Evolutionary conservation across 2,797 vertebrate genomes (phyloP).

Genomic region (Chaunax sp.): DNA sequence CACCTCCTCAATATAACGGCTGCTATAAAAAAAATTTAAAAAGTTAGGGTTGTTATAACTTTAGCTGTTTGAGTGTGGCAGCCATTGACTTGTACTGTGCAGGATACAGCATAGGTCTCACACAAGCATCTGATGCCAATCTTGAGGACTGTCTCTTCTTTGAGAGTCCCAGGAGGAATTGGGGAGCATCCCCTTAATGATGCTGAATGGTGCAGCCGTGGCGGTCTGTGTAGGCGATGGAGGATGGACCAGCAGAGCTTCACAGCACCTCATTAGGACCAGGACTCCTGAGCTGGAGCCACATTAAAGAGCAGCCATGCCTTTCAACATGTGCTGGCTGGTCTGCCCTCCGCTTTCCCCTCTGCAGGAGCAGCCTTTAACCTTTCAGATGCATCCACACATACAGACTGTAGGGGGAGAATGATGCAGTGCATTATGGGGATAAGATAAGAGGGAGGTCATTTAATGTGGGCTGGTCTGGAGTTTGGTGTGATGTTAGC

Average conservation of each 20-base stretch:
- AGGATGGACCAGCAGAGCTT: constrained; percentile 66
- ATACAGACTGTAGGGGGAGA: constrained; percentile 44
- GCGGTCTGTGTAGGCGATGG: constrained; percentile 71
- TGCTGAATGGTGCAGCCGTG: constrained; percentile 62
- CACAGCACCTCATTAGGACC: constrained; percentile 89
- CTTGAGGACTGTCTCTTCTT: constrained; percentile 33
- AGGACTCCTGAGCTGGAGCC: constrained; percentile 88
- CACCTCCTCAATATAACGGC: no score
- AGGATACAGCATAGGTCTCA: constrained; percentile 42
- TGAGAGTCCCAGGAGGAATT: constrained; percentile 66
- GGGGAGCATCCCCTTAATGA: constrained; percentile 78
- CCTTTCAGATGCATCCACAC: constrained; percentile 61
- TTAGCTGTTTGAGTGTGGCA: constrained; percentile 1
- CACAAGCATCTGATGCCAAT: constrained; percentile 55
- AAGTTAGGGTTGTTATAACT: constrained; percentile 30
- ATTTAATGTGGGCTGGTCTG: constrained; percentile 4
- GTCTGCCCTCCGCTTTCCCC: constrained; percentile 71
- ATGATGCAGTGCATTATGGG: constrained; percentile 11
- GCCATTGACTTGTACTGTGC: no score
- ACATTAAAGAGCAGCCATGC: constrained; percentile 89
- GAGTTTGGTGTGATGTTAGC: constrained; percentile 6
- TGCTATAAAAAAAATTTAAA: no score
- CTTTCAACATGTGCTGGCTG: constrained; percentile 92
- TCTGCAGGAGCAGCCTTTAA: constrained; percentile 57
- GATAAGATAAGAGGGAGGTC: background rate